These are phyloP conservation scores for Limnodromus scolopaceus DNA, from an alignment of 2,797 vertebrate genomes.

Conservation along the genomic window DNA sequence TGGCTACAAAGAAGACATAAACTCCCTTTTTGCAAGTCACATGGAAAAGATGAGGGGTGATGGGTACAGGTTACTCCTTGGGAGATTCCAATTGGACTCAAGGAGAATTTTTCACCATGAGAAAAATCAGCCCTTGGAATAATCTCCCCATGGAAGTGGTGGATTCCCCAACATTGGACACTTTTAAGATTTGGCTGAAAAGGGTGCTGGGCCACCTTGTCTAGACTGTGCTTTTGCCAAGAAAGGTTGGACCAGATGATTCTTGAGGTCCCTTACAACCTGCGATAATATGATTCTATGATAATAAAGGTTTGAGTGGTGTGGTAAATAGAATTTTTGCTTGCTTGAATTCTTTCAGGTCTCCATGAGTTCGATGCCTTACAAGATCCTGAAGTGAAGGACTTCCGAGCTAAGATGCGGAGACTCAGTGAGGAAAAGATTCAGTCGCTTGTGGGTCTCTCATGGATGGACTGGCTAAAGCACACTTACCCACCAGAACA, in stretches of 20 bases:
- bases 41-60: not conserved
- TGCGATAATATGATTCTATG: not conserved
- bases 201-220: not conserved
- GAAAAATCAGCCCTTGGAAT: not conserved
- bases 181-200: not conserved
- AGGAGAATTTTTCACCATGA: not conserved
- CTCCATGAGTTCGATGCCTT: conserved; percentile 95
- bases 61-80: not conserved
- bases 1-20: not conserved
- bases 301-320: not conserved
- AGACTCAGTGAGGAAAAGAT: conserved; percentile 92
- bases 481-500: conserved; percentile 91
- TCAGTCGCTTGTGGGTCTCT: conserved; percentile 87
- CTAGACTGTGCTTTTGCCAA: not conserved
- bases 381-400: conserved; percentile 94
- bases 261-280: not conserved
- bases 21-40: not conserved
- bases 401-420: conserved; percentile 94
- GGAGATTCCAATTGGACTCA: not conserved
- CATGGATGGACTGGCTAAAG: conserved; percentile 92
- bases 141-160: not conserved
- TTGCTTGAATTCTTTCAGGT: conserved; percentile 79
- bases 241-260: not conserved
- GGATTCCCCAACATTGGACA: not conserved
- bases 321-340: not conserved